Evolutionary conservation across 2,888 invertebrate genomes (phyloP).

Genomic region (Drosophila sordidula): DNA sequence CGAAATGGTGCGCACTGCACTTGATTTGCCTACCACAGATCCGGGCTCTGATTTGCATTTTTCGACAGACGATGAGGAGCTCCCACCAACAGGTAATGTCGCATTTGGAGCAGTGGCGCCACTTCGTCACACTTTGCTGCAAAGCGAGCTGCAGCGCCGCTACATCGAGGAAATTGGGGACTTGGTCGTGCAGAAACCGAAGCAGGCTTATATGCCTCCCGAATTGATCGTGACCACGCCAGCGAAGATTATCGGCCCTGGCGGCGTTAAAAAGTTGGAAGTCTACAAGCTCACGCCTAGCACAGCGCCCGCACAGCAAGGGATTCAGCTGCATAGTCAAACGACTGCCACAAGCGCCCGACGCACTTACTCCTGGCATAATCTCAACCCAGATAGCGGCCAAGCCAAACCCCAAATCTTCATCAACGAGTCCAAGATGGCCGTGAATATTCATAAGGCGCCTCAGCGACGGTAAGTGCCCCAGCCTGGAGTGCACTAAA

Average conservation of each 20-base stretch:
- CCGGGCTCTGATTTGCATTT: constrained; percentile 88
- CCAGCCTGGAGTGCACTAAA: neutral
- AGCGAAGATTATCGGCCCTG: constrained; percentile 58
- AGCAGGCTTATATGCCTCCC: constrained; percentile 84
- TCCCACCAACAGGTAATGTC: constrained; percentile 44
- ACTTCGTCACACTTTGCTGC: constrained; percentile 78
- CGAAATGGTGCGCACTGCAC: constrained; percentile 82
- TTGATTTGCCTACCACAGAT: constrained; percentile 88
- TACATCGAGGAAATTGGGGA: constrained; percentile 82
- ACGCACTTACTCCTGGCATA: constrained; percentile 84
- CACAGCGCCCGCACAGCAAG: constrained; percentile 60
- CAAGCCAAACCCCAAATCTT: constrained; percentile 29
- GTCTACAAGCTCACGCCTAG: constrained; percentile 62
- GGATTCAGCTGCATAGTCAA: constrained; percentile 15
- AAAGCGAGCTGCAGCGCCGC: constrained; percentile 82
- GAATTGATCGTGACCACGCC: constrained; percentile 85
- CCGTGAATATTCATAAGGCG: constrained; percentile 47
- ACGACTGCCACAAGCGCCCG: constrained; percentile 37
- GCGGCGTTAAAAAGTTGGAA: constrained; percentile 57
- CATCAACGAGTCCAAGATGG: constrained; percentile 39
- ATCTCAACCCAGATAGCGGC: constrained; percentile 71
- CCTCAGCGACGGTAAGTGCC: constrained; percentile 53
- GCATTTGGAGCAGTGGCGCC: constrained; percentile 69
- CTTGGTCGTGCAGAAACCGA: constrained; percentile 64
- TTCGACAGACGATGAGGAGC: constrained; percentile 87